Conservation (phyloP, 2,888 invertebrate species). For the Dorcus hopei region DNA sequence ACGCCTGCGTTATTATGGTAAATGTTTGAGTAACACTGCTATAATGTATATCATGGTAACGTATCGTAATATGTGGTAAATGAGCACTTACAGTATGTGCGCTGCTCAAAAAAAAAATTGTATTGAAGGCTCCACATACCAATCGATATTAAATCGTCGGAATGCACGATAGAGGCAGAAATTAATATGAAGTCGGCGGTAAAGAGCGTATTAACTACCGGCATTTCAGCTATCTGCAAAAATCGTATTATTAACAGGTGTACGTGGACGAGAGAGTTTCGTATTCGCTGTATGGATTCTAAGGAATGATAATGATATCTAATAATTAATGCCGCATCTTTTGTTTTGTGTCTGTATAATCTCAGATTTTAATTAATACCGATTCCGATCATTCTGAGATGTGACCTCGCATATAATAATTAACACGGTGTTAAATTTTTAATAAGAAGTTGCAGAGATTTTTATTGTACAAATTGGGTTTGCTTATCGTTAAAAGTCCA, state of each 20-base stretch:
- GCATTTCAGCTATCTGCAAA: slow-evolving; percentile 38
- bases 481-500: no score
- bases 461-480: no score
- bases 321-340: slow-evolving; percentile 7
- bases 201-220: slow-evolving; percentile 41
- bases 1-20: neutral
- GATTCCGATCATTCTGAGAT: slow-evolving; percentile 6
- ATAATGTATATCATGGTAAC: slow-evolving; percentile 5
- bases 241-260: slow-evolving; percentile 36
- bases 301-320: slow-evolving; percentile 11
- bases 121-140: slow-evolving; percentile 25
- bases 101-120: slow-evolving; percentile 14
- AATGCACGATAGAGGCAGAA: slow-evolving; percentile 36
- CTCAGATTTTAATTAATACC: slow-evolving; percentile 8
- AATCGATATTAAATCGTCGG: slow-evolving; percentile 32
- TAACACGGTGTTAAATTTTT: no score
- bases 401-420: neutral
- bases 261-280: slow-evolving; percentile 12
- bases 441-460: no score
- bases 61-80: slow-evolving; percentile 12
- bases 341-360: slow-evolving; percentile 6
- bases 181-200: slow-evolving; percentile 38
- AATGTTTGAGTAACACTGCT: slow-evolving; percentile 4
- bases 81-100: slow-evolving; percentile 9
- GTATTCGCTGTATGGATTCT: slow-evolving; percentile 11